Evolutionary conservation across 2,888 invertebrate species (phyloP), one percentile per base, ranked within the genome.

Genomic region (Formica aserva): DNA sequence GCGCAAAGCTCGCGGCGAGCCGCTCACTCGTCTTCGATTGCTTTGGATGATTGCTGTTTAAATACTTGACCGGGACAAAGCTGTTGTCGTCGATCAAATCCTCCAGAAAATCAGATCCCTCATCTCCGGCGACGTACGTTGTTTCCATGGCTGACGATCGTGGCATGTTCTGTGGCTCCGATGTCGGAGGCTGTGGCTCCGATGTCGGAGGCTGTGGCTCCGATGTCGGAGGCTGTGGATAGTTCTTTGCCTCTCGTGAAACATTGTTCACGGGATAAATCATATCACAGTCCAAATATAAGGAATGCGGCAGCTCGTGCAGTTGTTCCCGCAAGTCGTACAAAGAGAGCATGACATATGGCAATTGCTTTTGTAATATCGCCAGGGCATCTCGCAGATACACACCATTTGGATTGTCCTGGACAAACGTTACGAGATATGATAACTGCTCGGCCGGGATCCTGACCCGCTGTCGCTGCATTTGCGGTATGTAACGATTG

Each of bases 281-380:
- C 52, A 32, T 83, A 55, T 82, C 77, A 0, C 83, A 60, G 0
- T 45, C 35, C 9, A 90, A 13, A 18, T 1, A 11, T 6, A 92
- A 18, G 11, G 80, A 62, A 32, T 92, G 88, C 5, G 84, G 69
- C 6, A 94, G 18, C 13, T 86, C 75, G 0, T n/a, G 48, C 26
- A 94, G 75, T 18, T 91, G 90, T 0, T 69, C 32, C 6, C 80
- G 84, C 15, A 93, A 72, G 41, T 91, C 88, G 0, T 75, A 3
- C 1, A 72, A 22, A 2, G 81, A 69, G 3, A 92, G 48, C 3
- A 67, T 35, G 26, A 18, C 15, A 45, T 65, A 13, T 11, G 85
- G 85, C 38, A 77, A 67, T 4, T 41, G 29, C 0, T 8, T 6
- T 0, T 63, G 71, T 18, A 86, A 11, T 22, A 69, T 52, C 29